These are phyloP conservation scores for Toxotes lorentzi DNA, from an alignment of 2,797 vertebrate genomes.

Conservation along the genomic window DNA sequence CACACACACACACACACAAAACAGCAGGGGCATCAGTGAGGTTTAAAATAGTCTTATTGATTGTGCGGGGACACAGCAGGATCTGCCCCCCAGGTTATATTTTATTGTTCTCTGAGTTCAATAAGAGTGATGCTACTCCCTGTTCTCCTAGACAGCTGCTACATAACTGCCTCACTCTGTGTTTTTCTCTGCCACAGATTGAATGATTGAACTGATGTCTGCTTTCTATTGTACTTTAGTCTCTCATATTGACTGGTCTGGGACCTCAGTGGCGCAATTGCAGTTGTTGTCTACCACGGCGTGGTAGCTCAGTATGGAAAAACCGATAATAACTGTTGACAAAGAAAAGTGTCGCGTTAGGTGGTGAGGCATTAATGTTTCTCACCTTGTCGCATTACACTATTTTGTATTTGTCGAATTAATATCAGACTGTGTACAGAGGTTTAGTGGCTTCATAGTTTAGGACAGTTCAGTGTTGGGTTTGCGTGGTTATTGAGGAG, in stretches of 20 bases:
- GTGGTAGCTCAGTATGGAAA: slow-evolving; percentile 23
- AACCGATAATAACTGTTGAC: slow-evolving; percentile 41
- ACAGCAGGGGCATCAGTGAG: slow-evolving; percentile 54
- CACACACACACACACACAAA: slow-evolving; percentile 7
- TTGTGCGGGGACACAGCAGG: slow-evolving; percentile 65
- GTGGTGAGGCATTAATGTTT: neutral
- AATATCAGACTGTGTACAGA: neutral
- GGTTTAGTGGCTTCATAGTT: slow-evolving; percentile 2
- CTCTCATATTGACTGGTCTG: slow-evolving; percentile 73
- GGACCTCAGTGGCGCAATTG: slow-evolving; percentile 54
- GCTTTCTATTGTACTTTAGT: slow-evolving; percentile 70
- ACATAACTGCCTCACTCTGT: slow-evolving; percentile 70
- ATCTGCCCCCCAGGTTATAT: slow-evolving; percentile 77
- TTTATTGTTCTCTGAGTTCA: slow-evolving; percentile 83
- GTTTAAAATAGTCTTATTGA: slow-evolving; percentile 83
- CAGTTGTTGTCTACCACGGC: slow-evolving; percentile 20
- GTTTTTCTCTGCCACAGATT: slow-evolving; percentile 75
- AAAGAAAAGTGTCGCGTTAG: slow-evolving; percentile 40
- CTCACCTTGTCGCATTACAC: neutral
- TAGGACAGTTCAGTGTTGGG: neutral
- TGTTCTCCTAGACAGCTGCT: slow-evolving; percentile 74
- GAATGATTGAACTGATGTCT: slow-evolving; percentile 81
- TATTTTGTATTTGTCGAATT: slow-evolving; percentile 21
- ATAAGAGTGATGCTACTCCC: slow-evolving; percentile 75
- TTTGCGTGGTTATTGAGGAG: neutral